phyloP scores from a whole-genome alignment of 1,140 invertebrate species.

The Drosophila setifemur region DNA sequence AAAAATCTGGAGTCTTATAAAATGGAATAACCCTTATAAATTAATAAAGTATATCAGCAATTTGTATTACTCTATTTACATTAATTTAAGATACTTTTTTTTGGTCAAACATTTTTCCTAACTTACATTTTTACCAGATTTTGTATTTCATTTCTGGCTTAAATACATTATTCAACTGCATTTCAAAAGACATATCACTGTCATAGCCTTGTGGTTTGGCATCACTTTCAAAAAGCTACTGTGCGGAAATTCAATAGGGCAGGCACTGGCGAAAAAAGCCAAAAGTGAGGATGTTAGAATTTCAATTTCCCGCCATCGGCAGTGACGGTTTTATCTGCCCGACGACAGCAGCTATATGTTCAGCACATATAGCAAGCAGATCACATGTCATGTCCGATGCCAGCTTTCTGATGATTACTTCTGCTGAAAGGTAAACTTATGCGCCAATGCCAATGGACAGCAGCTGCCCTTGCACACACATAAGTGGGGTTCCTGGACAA shows the following conservation, averaged over 20 bases:
- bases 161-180: constrained; percentile 11
- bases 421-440: constrained; percentile 35
- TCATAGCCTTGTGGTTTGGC: not conserved
- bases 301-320: constrained; percentile 38
- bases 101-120: no score
- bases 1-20: not conserved
- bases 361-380: constrained; percentile 25
- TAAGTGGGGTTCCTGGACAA: not conserved
- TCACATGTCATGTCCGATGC: constrained; percentile 40
- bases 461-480: not conserved
- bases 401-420: constrained; percentile 47
- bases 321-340: constrained; percentile 54
- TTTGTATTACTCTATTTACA: no score
- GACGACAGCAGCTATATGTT: constrained; percentile 18
- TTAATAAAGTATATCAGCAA: no score
- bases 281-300: not conserved
- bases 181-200: not conserved
- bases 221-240: not conserved
- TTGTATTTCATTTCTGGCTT: not conserved
- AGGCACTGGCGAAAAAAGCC: constrained; percentile 7
- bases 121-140: no score
- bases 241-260: not conserved
- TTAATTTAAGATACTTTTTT: no score
- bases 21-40: not conserved
- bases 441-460: constrained; percentile 3